These are phyloP conservation scores for Cetonia aurata DNA, from an alignment of 2,888 invertebrate genomes.

Conservation along the genomic window DNA sequence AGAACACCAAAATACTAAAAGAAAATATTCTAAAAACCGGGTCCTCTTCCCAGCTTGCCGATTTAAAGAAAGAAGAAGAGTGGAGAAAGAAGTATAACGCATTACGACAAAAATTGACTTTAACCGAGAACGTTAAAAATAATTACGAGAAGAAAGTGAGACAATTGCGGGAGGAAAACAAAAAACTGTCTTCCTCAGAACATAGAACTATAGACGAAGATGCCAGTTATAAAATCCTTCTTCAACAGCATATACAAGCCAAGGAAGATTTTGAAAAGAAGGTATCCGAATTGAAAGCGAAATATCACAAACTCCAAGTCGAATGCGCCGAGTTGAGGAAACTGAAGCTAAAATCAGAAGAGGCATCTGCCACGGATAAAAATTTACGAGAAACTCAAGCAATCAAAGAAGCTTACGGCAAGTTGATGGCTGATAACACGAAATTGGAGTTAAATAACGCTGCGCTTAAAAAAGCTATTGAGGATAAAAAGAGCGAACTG, in stretches of 20 bases:
- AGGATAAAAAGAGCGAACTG: slow-evolving; percentile 57
- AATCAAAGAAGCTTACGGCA: slow-evolving; percentile 60
- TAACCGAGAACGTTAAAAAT: slow-evolving; percentile 54
- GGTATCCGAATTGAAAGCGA: slow-evolving; percentile 52
- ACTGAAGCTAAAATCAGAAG: slow-evolving; percentile 34
- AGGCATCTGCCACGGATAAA: slow-evolving; percentile 43
- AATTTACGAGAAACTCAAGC: slow-evolving; percentile 52
- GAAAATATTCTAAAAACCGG: slow-evolving; percentile 45
- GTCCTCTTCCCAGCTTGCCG: slow-evolving; percentile 10
- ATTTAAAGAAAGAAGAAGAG: slow-evolving; percentile 52
- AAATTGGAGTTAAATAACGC: slow-evolving; percentile 60
- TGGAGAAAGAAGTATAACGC: slow-evolving; percentile 55
- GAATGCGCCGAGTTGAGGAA: slow-evolving; percentile 48
- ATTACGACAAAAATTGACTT: slow-evolving; percentile 55
- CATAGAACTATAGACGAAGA: slow-evolving; percentile 48
- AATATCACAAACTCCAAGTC: slow-evolving; percentile 54
- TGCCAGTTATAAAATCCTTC: slow-evolving; percentile 54
- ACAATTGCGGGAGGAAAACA: slow-evolving; percentile 58
- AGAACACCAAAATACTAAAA: slow-evolving; percentile 46
- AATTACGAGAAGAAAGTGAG: slow-evolving; percentile 57
- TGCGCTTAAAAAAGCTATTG: slow-evolving; percentile 55
- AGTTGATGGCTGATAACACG: slow-evolving; percentile 59
- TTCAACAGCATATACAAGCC: slow-evolving; percentile 54
- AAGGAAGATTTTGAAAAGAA: slow-evolving; percentile 55
- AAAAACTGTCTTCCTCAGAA: slow-evolving; percentile 47